Conservation (phyloP, 2,888 invertebrate genomes). For the Mycalesis mineus region DNA sequence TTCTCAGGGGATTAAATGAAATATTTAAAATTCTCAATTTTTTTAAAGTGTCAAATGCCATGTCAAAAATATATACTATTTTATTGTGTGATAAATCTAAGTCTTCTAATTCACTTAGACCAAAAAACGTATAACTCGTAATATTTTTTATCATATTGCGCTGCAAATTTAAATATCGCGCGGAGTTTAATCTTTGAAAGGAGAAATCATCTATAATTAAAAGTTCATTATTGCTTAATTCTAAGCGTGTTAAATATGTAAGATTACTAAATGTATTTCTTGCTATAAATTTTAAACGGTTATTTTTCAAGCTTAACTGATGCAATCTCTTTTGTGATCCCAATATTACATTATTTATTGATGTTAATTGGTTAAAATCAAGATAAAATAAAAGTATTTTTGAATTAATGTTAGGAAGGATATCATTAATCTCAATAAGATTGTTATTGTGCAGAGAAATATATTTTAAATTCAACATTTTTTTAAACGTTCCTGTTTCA, state of each 20-base stretch:
- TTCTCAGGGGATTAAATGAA: conserved; percentile 85
- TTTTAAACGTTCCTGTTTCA: conserved; percentile 86
- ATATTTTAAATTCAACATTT: conserved; percentile 86
- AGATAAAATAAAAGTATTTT: conserved; percentile 86
- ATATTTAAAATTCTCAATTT: conserved; percentile 87
- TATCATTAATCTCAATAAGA: conserved; percentile 85
- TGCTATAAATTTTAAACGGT: conserved; percentile 84
- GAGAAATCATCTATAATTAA: conserved; percentile 88
- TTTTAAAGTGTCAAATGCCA: conserved; percentile 86
- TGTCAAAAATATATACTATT: conserved; percentile 83
- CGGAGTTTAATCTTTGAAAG: conserved; percentile 85
- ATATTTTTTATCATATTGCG: conserved; percentile 84
- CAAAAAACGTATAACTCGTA: conserved; percentile 85
- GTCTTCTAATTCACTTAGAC: conserved; percentile 87
- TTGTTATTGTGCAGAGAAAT: conserved; percentile 90
- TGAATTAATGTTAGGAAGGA: conserved; percentile 84
- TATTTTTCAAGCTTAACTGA: conserved; percentile 89
- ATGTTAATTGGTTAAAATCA: conserved; percentile 85
- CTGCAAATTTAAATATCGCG: conserved; percentile 88
- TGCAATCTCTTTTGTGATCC: conserved; percentile 88
- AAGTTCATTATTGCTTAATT: conserved; percentile 88
- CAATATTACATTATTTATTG: conserved; percentile 86
- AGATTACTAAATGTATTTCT: conserved; percentile 86
- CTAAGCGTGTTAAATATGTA: conserved; percentile 84
- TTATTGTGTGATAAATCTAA: conserved; percentile 86